A percentile compares a stretch with the other conserved stretches of the same genome.
These are phyloP conservation scores for Distichodus sexfasciatus DNA, from an alignment of 2,797 vertebrate genomes.

Conservation along the genomic window DNA sequence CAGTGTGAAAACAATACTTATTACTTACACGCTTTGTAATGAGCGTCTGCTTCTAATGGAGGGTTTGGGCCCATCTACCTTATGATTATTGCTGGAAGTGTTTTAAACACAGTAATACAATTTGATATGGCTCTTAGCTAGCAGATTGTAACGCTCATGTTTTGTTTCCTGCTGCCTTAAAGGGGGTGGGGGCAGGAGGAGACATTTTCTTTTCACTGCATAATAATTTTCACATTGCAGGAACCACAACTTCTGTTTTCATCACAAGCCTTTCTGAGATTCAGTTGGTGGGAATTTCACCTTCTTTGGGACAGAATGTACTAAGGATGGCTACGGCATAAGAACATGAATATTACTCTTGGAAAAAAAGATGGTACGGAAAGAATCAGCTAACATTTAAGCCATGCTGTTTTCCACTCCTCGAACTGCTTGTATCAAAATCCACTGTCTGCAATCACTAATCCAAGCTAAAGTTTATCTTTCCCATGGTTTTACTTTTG, in stretches of 20 bases:
- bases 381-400: too few relatives aligned
- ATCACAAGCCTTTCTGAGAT: too few relatives aligned
- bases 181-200: too few relatives aligned
- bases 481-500: background rate
- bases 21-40: background rate
- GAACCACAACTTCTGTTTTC: too few relatives aligned
- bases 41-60: background rate
- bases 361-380: background rate
- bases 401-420: too few relatives aligned
- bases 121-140: background rate
- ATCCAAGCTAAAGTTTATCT: too few relatives aligned
- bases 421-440: too few relatives aligned
- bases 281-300: too few relatives aligned
- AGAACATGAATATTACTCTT: background rate
- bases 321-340: background rate
- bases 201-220: too few relatives aligned
- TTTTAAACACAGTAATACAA: constrained; percentile 7
- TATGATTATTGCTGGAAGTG: background rate
- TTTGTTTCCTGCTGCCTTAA: too few relatives aligned
- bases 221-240: too few relatives aligned
- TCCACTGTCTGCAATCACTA: too few relatives aligned
- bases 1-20: background rate
- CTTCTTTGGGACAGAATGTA: background rate
- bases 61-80: background rate
- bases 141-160: background rate